Percentiles rank a stretch among this genome's conserved stretches.
Conservation (phyloP, 2,888 invertebrate species). For the Tetheella fluctuosa region DNA sequence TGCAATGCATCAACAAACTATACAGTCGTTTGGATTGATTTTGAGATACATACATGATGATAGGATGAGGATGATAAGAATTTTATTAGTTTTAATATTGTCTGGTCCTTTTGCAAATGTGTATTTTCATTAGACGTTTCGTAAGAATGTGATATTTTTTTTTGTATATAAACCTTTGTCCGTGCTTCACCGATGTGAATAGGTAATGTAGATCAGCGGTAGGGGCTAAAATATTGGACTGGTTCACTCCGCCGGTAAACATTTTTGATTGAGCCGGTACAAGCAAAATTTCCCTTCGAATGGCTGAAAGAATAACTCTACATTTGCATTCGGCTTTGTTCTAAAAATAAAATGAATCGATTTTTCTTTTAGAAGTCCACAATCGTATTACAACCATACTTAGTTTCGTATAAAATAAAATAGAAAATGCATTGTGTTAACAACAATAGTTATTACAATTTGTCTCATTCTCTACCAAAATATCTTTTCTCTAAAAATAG, state of each 20-base stretch:
- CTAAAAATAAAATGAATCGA: slow-evolving; percentile 26
- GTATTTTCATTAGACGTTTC: too few species aligned
- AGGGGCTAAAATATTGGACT: slow-evolving; percentile 61
- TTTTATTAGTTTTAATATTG: too few species aligned
- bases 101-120: not conserved
- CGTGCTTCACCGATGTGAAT: slow-evolving; percentile 16
- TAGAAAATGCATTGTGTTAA: not conserved
- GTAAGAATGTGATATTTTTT: not conserved
- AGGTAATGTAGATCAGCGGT: slow-evolving; percentile 31
- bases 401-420: not conserved
- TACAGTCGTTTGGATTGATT: not conserved
- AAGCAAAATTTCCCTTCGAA: slow-evolving; percentile 49
- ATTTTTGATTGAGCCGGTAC: slow-evolving; percentile 67
- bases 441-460: not conserved
- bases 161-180: not conserved
- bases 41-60: too few species aligned
- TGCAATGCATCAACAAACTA: too few species aligned
- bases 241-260: slow-evolving; percentile 61
- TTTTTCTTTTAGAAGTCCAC: not conserved
- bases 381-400: too few species aligned
- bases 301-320: slow-evolving; percentile 42
- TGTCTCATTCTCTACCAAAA: not conserved
- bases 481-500: not conserved
- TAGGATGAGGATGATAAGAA: not conserved
- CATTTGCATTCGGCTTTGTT: slow-evolving; percentile 50